Conservation (phyloP, 1,140 invertebrate genomes). For the Ylistrum balloti region DNA sequence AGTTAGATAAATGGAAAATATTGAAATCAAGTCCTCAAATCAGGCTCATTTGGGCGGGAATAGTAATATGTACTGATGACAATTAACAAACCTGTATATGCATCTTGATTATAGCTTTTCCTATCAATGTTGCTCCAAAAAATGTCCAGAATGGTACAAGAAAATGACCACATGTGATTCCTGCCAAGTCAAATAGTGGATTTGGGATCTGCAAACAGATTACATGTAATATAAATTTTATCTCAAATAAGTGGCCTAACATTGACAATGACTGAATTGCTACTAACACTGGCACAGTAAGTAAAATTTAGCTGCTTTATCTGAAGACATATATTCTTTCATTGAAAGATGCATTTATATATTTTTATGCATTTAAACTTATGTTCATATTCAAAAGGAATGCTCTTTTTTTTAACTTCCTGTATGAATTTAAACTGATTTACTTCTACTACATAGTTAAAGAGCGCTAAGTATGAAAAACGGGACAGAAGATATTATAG, state of each 20-base stretch:
- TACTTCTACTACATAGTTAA: too few species aligned
- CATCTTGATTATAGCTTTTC: slow-evolving; percentile 99
- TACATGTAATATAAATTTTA: not conserved
- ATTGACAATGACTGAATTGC: not conserved
- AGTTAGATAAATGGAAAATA: too few species aligned
- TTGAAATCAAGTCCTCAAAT: not conserved
- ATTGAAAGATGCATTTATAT: too few species aligned
- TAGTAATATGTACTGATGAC: too few species aligned
- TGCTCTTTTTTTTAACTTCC: too few species aligned
- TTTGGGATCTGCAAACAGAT: slow-evolving; percentile 93
- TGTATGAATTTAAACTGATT: too few species aligned
- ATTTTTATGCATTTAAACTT: too few species aligned
- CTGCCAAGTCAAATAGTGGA: slow-evolving; percentile 98
- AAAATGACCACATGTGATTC: slow-evolving; percentile 99
- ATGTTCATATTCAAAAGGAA: too few species aligned
- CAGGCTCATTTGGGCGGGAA: not conserved
- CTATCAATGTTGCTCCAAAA: slow-evolving; percentile 99
- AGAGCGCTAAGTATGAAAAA: too few species aligned
- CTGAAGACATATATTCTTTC: not conserved
- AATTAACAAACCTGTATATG: slow-evolving; percentile 90
- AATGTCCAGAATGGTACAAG: slow-evolving; percentile 99
- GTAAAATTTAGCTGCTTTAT: too few species aligned
- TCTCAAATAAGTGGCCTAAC: not conserved
- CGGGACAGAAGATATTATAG: too few species aligned
- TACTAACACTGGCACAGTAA: not conserved